Conservation (phyloP, 1,140 invertebrate species). For the Plutomurus gul region DNA sequence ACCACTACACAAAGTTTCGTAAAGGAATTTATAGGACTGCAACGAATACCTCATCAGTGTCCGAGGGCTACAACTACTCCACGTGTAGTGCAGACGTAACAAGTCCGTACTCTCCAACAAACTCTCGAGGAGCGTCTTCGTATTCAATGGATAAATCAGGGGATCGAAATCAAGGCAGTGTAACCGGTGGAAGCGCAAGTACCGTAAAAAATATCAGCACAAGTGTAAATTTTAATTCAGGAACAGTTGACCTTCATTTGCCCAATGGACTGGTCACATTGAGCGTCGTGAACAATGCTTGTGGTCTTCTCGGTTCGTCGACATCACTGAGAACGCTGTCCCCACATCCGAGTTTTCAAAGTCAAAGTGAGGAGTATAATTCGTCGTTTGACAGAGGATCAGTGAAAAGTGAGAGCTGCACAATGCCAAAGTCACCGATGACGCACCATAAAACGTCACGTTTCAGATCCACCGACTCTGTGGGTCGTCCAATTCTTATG, state of each 20-base stretch:
- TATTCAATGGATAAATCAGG: constrained; percentile 15
- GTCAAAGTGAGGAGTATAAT: constrained; percentile 38
- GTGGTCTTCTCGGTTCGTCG: constrained; percentile 22
- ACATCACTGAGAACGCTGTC: constrained; percentile 40
- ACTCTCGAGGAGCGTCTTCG: constrained; percentile 27
- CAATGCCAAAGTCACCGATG: constrained; percentile 35
- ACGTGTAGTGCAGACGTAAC: constrained; percentile 30
- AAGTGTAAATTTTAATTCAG: constrained; percentile 40
- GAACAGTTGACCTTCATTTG: constrained; percentile 44
- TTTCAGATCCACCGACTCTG: constrained; percentile 24
- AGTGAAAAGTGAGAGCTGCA: constrained; percentile 18
- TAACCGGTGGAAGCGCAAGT: not conserved
- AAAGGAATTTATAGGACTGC: constrained; percentile 34
- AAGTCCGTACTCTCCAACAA: constrained; percentile 14
- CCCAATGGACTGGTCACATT: constrained; percentile 44
- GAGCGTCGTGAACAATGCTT: constrained; percentile 34
- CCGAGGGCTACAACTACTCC: constrained; percentile 35
- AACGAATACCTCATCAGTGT: constrained; percentile 39
- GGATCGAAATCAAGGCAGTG: not conserved
- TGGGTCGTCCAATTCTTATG: constrained; percentile 44
- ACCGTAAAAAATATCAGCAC: constrained; percentile 13
- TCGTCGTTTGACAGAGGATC: constrained; percentile 29
- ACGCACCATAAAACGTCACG: not conserved
- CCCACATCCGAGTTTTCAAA: constrained; percentile 42
- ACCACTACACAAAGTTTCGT: constrained; percentile 3